Conservation (phyloP, 2,113 vertebrate genomes). For the Danio rerio region GRCz12tu NC_133180.1:46109501-46110000, state of each 20-base stretch:
- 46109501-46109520: neutral
- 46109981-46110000: too few relatives aligned
- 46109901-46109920: too few relatives aligned
- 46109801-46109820: neutral
- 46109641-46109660: neutral
- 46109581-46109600: neutral
- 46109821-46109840: too few relatives aligned
- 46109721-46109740: neutral
- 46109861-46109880: too few relatives aligned
- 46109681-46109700: neutral
- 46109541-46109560: neutral
- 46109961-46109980: too few relatives aligned
- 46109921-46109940: too few relatives aligned
- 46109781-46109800: neutral
- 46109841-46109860: too few relatives aligned
- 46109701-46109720: neutral
- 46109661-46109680: neutral
- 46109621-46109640: conserved; percentile 1
- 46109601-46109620: neutral
- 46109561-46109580: neutral
- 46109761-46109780: neutral
- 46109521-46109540: conserved; percentile 21
- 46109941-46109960: too few relatives aligned
- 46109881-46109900: too few relatives aligned
- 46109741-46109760: neutral